Percentiles rank a stretch among this genome's conserved stretches.
These are phyloP conservation scores for Toxonevra muliebris DNA, from an alignment of 2,888 invertebrate genomes.

Conservation along the genomic window DNA sequence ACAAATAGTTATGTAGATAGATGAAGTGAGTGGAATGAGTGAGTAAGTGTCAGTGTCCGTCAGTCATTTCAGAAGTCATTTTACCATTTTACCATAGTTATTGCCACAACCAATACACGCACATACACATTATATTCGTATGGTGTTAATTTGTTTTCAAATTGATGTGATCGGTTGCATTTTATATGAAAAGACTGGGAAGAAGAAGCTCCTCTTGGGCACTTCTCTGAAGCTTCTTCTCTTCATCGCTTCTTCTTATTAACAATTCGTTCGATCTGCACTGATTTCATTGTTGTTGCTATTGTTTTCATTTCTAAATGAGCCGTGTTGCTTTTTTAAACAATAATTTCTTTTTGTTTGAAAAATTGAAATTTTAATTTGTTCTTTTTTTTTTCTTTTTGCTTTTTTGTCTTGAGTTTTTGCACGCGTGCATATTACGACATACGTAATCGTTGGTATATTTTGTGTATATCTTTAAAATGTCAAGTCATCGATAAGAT, in stretches of 20 bases:
- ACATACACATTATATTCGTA: not conserved
- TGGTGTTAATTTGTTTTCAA: constrained; percentile 19
- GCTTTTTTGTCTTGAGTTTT: not conserved
- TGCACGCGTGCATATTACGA: not conserved
- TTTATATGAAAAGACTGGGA: no score
- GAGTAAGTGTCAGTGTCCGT: constrained; percentile 29
- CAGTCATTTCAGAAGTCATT: constrained; percentile 23
- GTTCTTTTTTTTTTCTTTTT: not conserved
- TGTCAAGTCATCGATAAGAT: constrained; percentile 10
- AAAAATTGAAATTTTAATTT: not conserved
- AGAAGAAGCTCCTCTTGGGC: no score
- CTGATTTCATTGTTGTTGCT: not conserved
- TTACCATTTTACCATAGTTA: no score
- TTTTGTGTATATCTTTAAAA: not conserved
- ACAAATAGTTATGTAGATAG: no score
- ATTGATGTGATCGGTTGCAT: constrained; percentile 9
- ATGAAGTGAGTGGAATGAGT: no score
- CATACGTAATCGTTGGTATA: not conserved
- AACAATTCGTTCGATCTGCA: no score
- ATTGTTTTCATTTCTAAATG: not conserved
- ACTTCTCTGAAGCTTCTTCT: no score
- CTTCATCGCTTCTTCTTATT: no score
- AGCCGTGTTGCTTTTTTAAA: not conserved
- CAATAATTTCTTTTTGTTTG: not conserved
- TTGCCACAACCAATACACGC: not conserved